These are phyloP conservation scores for Tetramorium parvispinum DNA, from an alignment of 1,140 invertebrate genomes.

Conservation along the genomic window DNA sequence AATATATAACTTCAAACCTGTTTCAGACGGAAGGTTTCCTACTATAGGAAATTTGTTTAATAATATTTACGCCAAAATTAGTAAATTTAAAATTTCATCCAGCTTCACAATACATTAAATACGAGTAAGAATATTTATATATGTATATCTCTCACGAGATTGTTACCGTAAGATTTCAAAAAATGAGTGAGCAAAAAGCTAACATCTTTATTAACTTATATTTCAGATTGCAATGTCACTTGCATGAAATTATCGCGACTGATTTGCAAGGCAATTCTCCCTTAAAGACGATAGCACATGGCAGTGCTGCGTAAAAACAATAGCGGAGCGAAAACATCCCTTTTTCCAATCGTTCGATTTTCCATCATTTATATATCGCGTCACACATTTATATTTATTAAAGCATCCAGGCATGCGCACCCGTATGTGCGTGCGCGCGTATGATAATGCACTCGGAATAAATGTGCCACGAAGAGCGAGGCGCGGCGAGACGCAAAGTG, in stretches of 20 bases:
- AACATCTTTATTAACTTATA: slow-evolving; percentile 5
- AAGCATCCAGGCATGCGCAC: background rate
- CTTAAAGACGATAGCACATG: slow-evolving; percentile 7
- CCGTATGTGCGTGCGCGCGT: background rate
- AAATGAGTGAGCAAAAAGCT: background rate
- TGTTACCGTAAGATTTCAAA: no score
- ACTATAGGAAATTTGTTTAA: background rate
- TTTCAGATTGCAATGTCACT: background rate
- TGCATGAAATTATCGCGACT: slow-evolving; percentile 32
- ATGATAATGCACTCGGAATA: slow-evolving; percentile 37
- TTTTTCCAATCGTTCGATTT: background rate
- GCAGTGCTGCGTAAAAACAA: background rate
- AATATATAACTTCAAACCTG: slow-evolving; percentile 34
- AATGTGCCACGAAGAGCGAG: slow-evolving; percentile 34
- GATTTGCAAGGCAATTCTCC: background rate
- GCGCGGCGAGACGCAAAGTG: slow-evolving; percentile 13
- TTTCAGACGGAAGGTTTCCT: background rate
- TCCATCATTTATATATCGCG: slow-evolving; percentile 28
- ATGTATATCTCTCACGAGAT: background rate
- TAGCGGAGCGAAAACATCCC: background rate
- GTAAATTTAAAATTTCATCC: background rate
- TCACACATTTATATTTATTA: slow-evolving; percentile 32
- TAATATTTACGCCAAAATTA: background rate
- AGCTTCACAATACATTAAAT: no score
- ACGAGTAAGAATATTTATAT: no score